Base-by-base conservation (phyloP, 2,113 vertebrate genomes). In the Brienomyrus brachyistius region DNA sequence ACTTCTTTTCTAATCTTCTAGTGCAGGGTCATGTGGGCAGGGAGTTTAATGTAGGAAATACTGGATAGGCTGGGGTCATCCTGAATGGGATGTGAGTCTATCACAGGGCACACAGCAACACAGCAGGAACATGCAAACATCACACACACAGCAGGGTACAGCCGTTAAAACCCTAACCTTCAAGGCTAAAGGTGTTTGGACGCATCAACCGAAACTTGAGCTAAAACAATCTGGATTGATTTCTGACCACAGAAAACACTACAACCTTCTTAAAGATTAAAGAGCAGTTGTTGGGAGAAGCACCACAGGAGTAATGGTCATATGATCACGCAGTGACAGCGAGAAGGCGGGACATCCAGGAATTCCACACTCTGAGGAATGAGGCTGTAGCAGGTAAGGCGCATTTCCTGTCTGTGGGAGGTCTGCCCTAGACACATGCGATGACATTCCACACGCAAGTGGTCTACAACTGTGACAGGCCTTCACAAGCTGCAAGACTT, bases 381-480 rank as follows among this genome's bases (percentile, higher is more conserved):
- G 77, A 40, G 40, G 17, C 13, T 40, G 5, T 82, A 45, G 8
- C 77, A 82, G 43, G 40, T 82, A 82, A 4, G 77, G 2, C 5
- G 2, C 40, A 48, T 84, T 48, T 45, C 82, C 82, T 84, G 82
- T 5, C 40, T 84, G 82, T 84, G 82, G 17, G 82, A 47, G 82
- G 82, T 84, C 82, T 48, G 82, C 5, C 40, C 82, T 84, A 45
- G 82, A 84, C 82, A 84, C 40, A 48, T 84, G 82, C 23, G 40
- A 48, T 84, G 82, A 84, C 82, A 84, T 48, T 48, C 23, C 82
- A 48, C 45, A 17, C 82, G 40, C 82, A 84, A 84, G 82, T 84
- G 82, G 45, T 84, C 45, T 84, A 84, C 82, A 84, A 84, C 82
- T 84, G 82, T 84, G 82, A 84, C 82, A 84, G 45, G 43, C 45